These are phyloP conservation scores for Phymorhynchus buccinoides DNA, from an alignment of 1,140 invertebrate genomes.

Conservation along the genomic window DNA sequence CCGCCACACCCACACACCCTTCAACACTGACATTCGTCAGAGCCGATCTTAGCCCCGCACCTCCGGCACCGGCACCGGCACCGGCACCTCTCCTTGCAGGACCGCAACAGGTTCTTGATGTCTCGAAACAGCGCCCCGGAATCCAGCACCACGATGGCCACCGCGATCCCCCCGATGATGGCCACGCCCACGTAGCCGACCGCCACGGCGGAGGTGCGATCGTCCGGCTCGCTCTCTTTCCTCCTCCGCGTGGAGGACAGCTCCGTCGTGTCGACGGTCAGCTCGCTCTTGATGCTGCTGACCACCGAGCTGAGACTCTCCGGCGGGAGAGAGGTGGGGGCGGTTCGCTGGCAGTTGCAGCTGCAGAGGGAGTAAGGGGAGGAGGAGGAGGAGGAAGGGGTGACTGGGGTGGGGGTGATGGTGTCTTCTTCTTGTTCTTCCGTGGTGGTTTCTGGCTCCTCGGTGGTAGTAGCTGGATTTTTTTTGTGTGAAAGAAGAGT, in stretches of 20 bases:
- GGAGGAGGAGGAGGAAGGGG: not conserved
- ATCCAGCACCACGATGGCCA: conserved; percentile 41
- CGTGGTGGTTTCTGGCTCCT: not conserved
- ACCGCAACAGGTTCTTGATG: not conserved
- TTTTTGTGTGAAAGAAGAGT: no score
- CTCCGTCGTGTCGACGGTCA: conserved; percentile 37
- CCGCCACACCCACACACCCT: not conserved
- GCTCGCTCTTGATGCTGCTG: conserved; percentile 42
- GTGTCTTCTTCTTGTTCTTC: not conserved
- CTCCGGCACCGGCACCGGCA: not conserved
- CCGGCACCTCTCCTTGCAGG: not conserved
- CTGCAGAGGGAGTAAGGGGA: conserved; percentile 21
- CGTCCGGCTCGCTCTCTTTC: conserved; percentile 38
- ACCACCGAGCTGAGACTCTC: conserved; percentile 28
- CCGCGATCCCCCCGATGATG: conserved; percentile 26
- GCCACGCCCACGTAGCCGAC: conserved; percentile 45
- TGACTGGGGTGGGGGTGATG: not conserved
- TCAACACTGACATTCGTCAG: no score
- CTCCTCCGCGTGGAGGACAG: conserved; percentile 39
- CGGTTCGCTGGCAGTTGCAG: conserved; percentile 29
- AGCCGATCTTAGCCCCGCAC: no score
- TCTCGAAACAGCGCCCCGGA: conserved; percentile 34
- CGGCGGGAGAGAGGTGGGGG: conserved; percentile 13
- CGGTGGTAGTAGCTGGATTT: conserved; percentile 4
- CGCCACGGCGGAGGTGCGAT: conserved; percentile 38